phyloP scores from a whole-genome alignment of 1,140 invertebrate genomes.

The Agraylea sexmaculata region DNA sequence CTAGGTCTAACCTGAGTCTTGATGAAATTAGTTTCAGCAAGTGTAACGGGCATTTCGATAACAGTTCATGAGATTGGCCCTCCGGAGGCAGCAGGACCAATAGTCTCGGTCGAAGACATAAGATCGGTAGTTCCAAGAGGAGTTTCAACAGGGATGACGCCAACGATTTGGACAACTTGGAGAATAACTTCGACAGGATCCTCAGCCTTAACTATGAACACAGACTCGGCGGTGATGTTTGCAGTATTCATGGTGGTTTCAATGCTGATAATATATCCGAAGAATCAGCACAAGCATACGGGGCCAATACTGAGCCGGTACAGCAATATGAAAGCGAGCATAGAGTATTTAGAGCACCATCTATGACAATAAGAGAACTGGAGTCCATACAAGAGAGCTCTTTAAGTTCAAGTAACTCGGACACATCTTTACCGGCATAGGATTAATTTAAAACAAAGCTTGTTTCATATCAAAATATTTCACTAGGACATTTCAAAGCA shows the following conservation, averaged over 20 bases:
- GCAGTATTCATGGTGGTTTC: neutral
- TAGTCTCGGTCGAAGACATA: constrained; percentile 35
- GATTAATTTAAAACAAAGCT: no score
- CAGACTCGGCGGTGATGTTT: constrained; percentile 8
- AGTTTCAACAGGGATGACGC: constrained; percentile 34
- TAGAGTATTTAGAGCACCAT: constrained; percentile 33
- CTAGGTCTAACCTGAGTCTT: constrained; percentile 37
- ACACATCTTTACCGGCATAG: no score
- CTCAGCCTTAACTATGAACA: constrained; percentile 33
- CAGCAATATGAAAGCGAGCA: constrained; percentile 29
- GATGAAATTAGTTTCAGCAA: constrained; percentile 39
- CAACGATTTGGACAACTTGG: constrained; percentile 28
- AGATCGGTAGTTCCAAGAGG: constrained; percentile 36
- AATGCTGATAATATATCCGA: constrained; percentile 20
- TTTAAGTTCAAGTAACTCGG: constrained; percentile 39
- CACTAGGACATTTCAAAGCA: no score
- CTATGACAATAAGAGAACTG: constrained; percentile 36
- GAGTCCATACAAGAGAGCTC: constrained; percentile 41
- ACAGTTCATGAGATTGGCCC: constrained; percentile 41
- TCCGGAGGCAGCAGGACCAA: constrained; percentile 39
- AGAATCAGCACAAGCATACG: constrained; percentile 14
- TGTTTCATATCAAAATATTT: no score
- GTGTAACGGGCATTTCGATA: constrained; percentile 37
- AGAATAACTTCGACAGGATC: constrained; percentile 38
- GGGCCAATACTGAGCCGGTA: constrained; percentile 28